Evolutionary conservation across 1,140 invertebrate genomes (phyloP), one percentile per base, ranked within the genome.

Genomic region (Telenomus remus): DNA sequence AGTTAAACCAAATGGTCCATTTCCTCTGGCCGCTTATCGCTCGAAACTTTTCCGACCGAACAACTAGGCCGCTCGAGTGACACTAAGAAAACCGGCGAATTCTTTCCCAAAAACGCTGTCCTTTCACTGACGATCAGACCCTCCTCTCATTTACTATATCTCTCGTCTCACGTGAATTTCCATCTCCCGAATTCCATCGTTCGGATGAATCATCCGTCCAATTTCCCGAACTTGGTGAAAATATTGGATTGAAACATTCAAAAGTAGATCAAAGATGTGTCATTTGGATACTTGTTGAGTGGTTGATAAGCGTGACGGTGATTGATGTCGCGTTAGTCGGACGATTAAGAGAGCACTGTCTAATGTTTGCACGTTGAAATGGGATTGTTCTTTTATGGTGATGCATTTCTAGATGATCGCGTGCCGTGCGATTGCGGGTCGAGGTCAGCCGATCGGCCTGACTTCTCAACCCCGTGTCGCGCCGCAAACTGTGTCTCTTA

Each of bases 391-490:
- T 71, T 76, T 76, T 65, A 66, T 59, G 65, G 60, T 53, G 61
- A 76, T 66, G 46, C 66, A 68, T 72, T 72, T 71, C 47, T 27
- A 68, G 68, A 68, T 54, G 68, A 61, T 72, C 75, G 64, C 69
- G 69, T 73, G 75, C 47, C 27, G 13, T 43, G 42, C 39, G 37
- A 68, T 49, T 56, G 54, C 63, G 37, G 75, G 64, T 68, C 68
- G 75, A 73, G 63, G 69, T 72, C 69, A 72, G 59, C 46, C 53
- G 57, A 68, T 69, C 68, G 13, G 43, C 57, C 69, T 49, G 64
- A 77, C 75, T 77, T 77, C 57, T 72, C 75, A 77, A 69, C 68
- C 69, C 75, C 60, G 46, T 73, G 75, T 73, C 75, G 69, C 64
- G 69, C 35, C 50, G 48, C 75, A 60, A 46, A 77, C 75, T 77